A percentile compares a stretch with the other conserved stretches of the same genome.
These are phyloP conservation scores for Laothoe populi DNA, from an alignment of 2,888 invertebrate genomes.

Conservation along the genomic window DNA sequence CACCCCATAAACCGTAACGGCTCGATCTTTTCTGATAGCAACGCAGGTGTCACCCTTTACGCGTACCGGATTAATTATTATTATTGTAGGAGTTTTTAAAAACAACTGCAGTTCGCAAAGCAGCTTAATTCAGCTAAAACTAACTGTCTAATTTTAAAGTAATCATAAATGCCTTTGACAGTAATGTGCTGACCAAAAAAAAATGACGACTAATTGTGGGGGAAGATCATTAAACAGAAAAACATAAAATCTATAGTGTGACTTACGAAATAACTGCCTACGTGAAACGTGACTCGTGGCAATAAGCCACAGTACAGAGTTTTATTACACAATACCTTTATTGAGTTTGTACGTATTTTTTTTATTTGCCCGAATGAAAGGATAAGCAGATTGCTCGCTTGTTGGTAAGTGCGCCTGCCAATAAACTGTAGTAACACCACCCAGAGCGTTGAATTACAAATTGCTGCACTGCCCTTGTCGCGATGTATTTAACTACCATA, in stretches of 20 bases:
- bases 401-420: too few species aligned
- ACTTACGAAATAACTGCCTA: background rate
- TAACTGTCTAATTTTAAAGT: too few species aligned
- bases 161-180: background rate
- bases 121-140: slow-evolving; percentile 62
- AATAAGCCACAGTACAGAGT: background rate
- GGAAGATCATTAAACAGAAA: too few species aligned
- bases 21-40: slow-evolving; percentile 71
- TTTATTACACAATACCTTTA: background rate
- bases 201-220: background rate
- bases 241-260: too few species aligned
- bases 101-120: slow-evolving; percentile 67
- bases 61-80: slow-evolving; percentile 79
- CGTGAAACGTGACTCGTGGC: background rate
- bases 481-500: too few species aligned
- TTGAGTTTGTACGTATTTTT: background rate
- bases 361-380: too few species aligned
- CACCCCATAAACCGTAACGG: slow-evolving; percentile 79
- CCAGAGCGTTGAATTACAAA: too few species aligned
- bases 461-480: too few species aligned
- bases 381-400: too few species aligned
- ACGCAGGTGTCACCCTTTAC: slow-evolving; percentile 80
- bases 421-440: too few species aligned
- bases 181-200: background rate
- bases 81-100: slow-evolving; percentile 70